These are phyloP conservation scores for Gymnarchus niloticus DNA, from an alignment of 2,113 vertebrate genomes.

Conservation along the genomic window DNA sequence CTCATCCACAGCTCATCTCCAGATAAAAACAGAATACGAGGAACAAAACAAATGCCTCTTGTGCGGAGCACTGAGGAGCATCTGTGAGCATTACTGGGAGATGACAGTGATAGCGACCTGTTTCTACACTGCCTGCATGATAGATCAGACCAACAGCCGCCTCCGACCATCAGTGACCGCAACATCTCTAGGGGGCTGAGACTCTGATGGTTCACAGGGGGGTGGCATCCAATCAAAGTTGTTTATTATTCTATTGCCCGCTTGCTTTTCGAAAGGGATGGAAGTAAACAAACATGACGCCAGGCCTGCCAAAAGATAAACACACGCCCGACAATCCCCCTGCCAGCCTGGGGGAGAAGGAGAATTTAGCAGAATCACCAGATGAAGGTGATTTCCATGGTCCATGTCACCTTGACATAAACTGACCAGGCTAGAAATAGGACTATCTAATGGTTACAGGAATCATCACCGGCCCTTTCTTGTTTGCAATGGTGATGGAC, in stretches of 20 bases:
- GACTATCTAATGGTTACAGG: neutral
- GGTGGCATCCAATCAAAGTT: conserved; percentile 4
- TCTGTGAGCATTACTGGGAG: neutral
- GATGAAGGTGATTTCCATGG: neutral
- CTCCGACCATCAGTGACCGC: neutral
- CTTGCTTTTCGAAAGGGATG: conserved; percentile 1
- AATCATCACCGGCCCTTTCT: neutral
- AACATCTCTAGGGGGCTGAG: neutral
- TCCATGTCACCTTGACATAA: neutral
- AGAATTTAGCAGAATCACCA: neutral
- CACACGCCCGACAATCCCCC: neutral
- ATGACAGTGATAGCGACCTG: neutral
- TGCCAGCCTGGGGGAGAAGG: neutral
- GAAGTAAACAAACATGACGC: neutral
- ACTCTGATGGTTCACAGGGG: neutral
- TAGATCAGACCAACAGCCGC: neutral
- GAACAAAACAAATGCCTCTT: neutral
- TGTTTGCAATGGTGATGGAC: no score
- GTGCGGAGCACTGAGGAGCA: neutral
- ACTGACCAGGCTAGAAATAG: neutral
- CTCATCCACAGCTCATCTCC: neutral
- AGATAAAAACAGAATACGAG: neutral
- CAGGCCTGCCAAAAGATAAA: conserved; percentile 4
- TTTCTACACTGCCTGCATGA: conserved; percentile 5
- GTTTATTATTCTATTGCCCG: conserved; percentile 10